These are phyloP conservation scores for Drosophila borborema DNA, from an alignment of 2,888 invertebrate species.

Conservation along the genomic window DNA sequence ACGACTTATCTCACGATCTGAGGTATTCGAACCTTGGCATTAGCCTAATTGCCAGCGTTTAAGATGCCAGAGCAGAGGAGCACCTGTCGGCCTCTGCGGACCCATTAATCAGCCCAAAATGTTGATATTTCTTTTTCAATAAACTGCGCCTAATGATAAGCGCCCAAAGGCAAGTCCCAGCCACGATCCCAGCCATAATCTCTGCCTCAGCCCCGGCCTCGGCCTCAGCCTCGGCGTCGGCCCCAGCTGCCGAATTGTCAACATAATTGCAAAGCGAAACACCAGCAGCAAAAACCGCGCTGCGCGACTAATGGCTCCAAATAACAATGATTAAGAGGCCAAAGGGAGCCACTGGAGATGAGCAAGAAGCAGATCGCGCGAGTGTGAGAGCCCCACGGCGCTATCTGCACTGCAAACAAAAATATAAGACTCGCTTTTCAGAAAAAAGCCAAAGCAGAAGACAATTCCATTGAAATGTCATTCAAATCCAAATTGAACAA, in stretches of 20 bases:
- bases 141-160: conserved; percentile 76
- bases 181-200: conserved; percentile 52
- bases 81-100: conserved; percentile 63
- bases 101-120: conserved; percentile 73
- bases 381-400: conserved; percentile 23
- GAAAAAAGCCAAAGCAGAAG: background rate
- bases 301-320: conserved; percentile 71
- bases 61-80: conserved; percentile 29
- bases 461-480: no score
- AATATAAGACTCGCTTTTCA: background rate
- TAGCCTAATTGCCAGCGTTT: conserved; percentile 57
- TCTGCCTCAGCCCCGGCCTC: conserved; percentile 23
- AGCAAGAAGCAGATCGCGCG: conserved; percentile 1
- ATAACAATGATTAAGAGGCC: conserved; percentile 78
- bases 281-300: conserved; percentile 68
- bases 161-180: conserved; percentile 39
- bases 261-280: conserved; percentile 74
- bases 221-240: conserved; percentile 36
- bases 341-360: conserved; percentile 29
- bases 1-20: conserved; percentile 31
- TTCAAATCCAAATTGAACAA: no score
- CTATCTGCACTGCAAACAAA: conserved; percentile 12
- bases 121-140: conserved; percentile 61
- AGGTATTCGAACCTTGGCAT: conserved; percentile 41
- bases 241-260: conserved; percentile 70